Evolutionary conservation across 2,888 invertebrate genomes (phyloP), one percentile per base, ranked within the genome.

Genomic region (Plusia festucae): DNA sequence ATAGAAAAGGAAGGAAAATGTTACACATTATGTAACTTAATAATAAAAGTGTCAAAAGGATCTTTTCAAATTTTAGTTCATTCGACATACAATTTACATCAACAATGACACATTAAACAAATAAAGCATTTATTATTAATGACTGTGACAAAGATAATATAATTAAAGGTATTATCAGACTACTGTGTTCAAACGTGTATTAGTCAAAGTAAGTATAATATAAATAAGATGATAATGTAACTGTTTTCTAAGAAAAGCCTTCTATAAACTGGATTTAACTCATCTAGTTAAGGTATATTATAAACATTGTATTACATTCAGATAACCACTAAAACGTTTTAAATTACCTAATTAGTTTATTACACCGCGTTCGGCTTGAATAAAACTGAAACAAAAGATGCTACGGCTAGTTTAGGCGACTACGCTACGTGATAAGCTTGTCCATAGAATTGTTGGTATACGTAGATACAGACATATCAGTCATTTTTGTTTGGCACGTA

Each of bases 161-260:
- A n/a, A n/a, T n/a, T n/a, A 68, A 55, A 65, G 49, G 53, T 68
- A 58, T 78, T 79, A 79, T 77, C 78, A 68, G 34, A 78, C 79
- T 79, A 79, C 79, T 67, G 79, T 77, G 44, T 74, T 57, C 22
- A 66, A 60, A 54, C 63, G 60, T n/a, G 30, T 53, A 65, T 74
- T 75, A 78, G 65, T 73, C 75, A 78, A 63, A 60, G 76, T 65
- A 73, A 78, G 78, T 68, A 65, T 62, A 60, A 65, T 70, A 57
- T 56, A 63, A 54, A 60, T 60, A 59, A 66, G 58, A 66, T 72
- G 65, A 68, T n/a, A 72, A 9, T 64, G 51, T 53, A 63, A 56
- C 54, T 60, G 64, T 73, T 67, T 78, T 73, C 78, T 55, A 60
- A 64, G 78, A 79, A 78, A 78, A 74, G 60, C 71, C 73, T 69